Evolutionary conservation across 2,797 vertebrate genomes (phyloP).

Genomic region (Sebastes goodei): DNA sequence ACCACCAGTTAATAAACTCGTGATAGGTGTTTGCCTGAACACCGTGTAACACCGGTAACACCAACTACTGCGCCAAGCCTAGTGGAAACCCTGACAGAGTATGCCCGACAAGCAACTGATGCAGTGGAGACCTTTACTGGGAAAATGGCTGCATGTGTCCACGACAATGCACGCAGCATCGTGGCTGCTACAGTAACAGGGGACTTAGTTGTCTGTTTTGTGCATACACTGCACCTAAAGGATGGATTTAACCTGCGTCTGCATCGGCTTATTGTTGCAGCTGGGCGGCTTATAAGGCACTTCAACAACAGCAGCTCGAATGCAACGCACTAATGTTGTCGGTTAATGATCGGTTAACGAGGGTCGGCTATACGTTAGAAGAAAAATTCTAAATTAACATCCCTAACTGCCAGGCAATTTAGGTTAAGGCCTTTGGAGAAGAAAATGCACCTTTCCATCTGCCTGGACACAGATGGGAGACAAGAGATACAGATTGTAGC

Average conservation of each 20-base stretch:
- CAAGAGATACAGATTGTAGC: neutral
- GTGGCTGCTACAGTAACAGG: too few relatives aligned
- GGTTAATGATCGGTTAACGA: neutral
- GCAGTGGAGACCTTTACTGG: neutral
- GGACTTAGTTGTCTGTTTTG: too few relatives aligned
- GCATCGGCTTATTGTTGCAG: too few relatives aligned
- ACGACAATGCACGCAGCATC: too few relatives aligned
- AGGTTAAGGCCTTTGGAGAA: conserved; percentile 1
- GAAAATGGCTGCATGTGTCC: neutral
- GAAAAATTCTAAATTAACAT: neutral
- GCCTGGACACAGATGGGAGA: conserved; percentile 23
- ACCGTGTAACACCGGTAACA: too few relatives aligned
- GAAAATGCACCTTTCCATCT: conserved; percentile 11
- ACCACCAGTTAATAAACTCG: too few relatives aligned
- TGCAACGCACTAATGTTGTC: neutral
- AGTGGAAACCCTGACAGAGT: neutral
- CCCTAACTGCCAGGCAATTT: neutral
- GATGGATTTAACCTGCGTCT: too few relatives aligned
- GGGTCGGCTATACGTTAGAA: neutral
- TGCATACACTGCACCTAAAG: too few relatives aligned
- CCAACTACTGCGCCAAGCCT: too few relatives aligned
- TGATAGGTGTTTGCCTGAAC: too few relatives aligned
- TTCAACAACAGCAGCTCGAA: neutral
- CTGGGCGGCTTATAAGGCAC: neutral
- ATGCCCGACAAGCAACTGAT: neutral